A percentile compares a stretch with the other conserved stretches of the same genome.
These are phyloP conservation scores for Hypotaenidia philippensis DNA, from an alignment of 2,797 vertebrate genomes.

Conservation along the genomic window DNA sequence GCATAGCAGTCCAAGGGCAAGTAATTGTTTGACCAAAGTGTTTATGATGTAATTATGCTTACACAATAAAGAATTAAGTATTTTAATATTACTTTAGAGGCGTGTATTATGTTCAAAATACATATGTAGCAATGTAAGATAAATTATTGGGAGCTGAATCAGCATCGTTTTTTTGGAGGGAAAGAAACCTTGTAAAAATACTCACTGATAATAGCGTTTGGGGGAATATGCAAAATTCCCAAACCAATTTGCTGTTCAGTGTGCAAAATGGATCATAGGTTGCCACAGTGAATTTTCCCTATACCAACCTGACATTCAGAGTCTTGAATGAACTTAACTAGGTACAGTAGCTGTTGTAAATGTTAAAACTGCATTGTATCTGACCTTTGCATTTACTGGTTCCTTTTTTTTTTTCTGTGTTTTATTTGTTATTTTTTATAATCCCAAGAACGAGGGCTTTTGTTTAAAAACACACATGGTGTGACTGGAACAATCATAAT, in stretches of 20 bases:
- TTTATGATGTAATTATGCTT: neutral
- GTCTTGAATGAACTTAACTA: neutral
- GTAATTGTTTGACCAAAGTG: neutral
- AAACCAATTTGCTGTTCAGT: conserved; percentile 36
- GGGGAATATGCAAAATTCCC: neutral
- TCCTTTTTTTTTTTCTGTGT: neutral
- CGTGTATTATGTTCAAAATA: conserved; percentile 3
- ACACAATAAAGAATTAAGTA: neutral
- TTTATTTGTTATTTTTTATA: neutral
- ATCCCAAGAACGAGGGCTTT: neutral
- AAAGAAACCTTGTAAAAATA: neutral
- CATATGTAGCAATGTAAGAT: neutral
- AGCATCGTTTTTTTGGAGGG: neutral
- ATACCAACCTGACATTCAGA: neutral
- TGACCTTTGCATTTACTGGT: neutral
- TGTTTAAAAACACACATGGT: neutral
- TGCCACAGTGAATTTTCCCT: conserved; percentile 21
- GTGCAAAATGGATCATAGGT: conserved; percentile 13
- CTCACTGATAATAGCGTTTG: neutral
- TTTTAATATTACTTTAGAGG: neutral
- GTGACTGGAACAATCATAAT: neutral
- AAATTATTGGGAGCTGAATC: neutral
- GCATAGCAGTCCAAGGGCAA: neutral
- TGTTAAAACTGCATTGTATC: neutral
- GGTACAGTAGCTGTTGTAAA: neutral